Evolutionary conservation across 1,140 invertebrate genomes (phyloP).

Genomic region (Papilio polytes): DNA sequence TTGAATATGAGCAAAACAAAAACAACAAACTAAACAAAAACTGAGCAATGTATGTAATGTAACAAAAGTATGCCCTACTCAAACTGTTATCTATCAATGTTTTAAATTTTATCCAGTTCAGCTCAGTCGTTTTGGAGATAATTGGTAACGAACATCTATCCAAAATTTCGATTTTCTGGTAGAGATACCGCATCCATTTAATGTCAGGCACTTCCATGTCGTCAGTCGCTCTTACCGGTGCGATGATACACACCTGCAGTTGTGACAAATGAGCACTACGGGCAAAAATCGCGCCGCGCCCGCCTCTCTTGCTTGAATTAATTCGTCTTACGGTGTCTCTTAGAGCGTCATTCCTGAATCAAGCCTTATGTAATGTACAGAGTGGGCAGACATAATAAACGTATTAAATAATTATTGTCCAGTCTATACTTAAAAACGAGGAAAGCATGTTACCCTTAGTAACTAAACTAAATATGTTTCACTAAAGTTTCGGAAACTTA

Average conservation of each 20-base stretch:
- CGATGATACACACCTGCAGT: slow-evolving; percentile 70
- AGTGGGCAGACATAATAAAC: slow-evolving; percentile 32
- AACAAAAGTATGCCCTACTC: too few relatives aligned
- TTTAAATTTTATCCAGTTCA: not conserved
- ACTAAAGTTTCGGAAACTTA: too few relatives aligned
- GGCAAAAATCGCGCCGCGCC: slow-evolving; percentile 70
- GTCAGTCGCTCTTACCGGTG: slow-evolving; percentile 63
- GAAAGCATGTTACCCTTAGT: too few relatives aligned
- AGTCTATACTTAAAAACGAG: too few relatives aligned
- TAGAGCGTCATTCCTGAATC: slow-evolving; percentile 65
- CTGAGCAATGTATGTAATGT: too few relatives aligned
- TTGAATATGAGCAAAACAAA: too few relatives aligned
- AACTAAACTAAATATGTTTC: too few relatives aligned
- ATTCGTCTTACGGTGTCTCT: slow-evolving; percentile 81
- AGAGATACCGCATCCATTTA: slow-evolving; percentile 53
- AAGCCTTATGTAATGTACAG: slow-evolving; percentile 49
- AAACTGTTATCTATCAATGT: too few relatives aligned
- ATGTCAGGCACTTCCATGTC: slow-evolving; percentile 34
- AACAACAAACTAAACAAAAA: too few relatives aligned
- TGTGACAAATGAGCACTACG: slow-evolving; percentile 79
- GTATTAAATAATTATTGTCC: too few relatives aligned
- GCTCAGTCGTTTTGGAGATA: not conserved
- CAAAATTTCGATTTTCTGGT: not conserved
- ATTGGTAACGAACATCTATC: not conserved
- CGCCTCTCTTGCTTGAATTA: slow-evolving; percentile 75